A percentile compares a stretch with the other conserved stretches of the same genome.
Conservation (phyloP, 2,888 invertebrate genomes). For the Eustalomyia histrio region DNA sequence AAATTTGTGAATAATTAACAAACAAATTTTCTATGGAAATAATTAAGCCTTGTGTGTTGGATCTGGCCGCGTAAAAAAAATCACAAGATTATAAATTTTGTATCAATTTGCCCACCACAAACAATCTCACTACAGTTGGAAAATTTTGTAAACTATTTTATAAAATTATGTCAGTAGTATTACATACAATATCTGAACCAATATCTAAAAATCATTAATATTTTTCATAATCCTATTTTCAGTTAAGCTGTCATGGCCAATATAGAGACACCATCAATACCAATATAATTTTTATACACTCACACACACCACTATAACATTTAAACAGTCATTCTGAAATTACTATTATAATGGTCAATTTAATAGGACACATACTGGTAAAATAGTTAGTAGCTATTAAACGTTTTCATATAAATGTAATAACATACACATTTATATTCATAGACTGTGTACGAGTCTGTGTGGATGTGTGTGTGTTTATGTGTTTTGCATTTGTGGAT, state of each 20-base stretch:
- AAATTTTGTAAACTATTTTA: no score
- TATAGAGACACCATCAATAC: not conserved
- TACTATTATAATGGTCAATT: constrained; percentile 27
- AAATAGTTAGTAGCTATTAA: constrained; percentile 1
- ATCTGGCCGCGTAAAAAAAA: no score
- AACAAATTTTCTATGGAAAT: no score
- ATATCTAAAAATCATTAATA: not conserved
- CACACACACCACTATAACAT: not conserved
- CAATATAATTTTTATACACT: not conserved
- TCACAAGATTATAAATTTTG: no score
- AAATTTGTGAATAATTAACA: no score
- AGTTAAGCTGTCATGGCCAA: not conserved
- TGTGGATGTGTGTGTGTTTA: no score
- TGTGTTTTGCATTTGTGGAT: no score
- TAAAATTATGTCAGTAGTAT: no score
- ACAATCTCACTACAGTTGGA: no score
- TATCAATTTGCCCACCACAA: no score
- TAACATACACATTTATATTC: not conserved
- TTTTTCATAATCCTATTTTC: not conserved
- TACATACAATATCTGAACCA: not conserved
- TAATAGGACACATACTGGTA: constrained; percentile 1
- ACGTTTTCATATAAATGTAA: constrained; percentile 2
- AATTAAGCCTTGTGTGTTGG: no score
- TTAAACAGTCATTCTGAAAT: constrained; percentile 9
- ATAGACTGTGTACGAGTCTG: no score